These are phyloP conservation scores for Oreotrochilus melanogaster DNA, from an alignment of 2,113 vertebrate species.

Conservation along the genomic window DNA sequence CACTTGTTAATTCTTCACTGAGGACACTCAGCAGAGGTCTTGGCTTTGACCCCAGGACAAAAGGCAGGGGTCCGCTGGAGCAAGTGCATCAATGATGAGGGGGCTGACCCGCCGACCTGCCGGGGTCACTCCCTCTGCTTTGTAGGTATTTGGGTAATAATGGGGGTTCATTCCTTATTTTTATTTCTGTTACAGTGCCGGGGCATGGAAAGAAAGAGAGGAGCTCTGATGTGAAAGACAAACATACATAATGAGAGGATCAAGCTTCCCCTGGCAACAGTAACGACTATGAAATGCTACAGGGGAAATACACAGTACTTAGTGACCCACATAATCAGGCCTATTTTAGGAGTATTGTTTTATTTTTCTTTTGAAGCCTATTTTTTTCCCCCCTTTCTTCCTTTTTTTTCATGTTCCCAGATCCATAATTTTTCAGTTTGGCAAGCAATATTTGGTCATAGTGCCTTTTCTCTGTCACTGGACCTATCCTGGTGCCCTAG, in stretches of 20 bases:
- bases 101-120: constrained; percentile 78
- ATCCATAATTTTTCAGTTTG: constrained; percentile 66
- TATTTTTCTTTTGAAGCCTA: constrained; percentile 76
- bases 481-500: background rate
- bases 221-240: constrained; percentile 84
- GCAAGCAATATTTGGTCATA: constrained; percentile 23
- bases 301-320: constrained; percentile 78
- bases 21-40: constrained; percentile 87
- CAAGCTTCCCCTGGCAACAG: constrained; percentile 83
- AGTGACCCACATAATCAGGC: constrained; percentile 80
- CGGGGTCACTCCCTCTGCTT: constrained; percentile 76
- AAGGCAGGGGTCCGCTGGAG: constrained; percentile 78
- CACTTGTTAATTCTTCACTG: constrained; percentile 89
- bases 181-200: constrained; percentile 82
- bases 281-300: constrained; percentile 80
- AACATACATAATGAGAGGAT: constrained; percentile 84
- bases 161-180: constrained; percentile 79
- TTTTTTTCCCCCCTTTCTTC: background rate
- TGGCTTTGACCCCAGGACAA: constrained; percentile 86
- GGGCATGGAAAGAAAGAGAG: constrained; percentile 71
- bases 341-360: constrained; percentile 79
- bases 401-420: constrained; percentile 15
- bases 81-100: constrained; percentile 83
- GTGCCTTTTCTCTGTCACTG: background rate
- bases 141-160: constrained; percentile 85